A percentile compares a stretch with the other conserved stretches of the same genome.
phyloP scores from a whole-genome alignment of 1,140 invertebrate genomes.

The Caenorhabditis latens region DNA sequence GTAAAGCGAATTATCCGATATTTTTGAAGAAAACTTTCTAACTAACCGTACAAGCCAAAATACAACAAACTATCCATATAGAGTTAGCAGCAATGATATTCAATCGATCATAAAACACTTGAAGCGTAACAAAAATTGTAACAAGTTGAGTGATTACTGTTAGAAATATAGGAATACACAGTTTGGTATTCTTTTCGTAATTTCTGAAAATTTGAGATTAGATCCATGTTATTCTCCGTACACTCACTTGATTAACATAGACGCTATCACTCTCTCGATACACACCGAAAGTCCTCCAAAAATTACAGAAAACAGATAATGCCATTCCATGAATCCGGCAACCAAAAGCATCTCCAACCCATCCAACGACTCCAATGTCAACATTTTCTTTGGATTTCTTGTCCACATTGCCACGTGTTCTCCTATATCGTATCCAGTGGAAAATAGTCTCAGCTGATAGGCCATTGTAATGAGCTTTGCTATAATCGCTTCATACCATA shows the following conservation, averaged over 20 bases:
- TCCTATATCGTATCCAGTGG: neutral
- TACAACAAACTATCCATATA: neutral
- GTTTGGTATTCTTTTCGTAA: neutral
- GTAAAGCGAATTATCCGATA: neutral
- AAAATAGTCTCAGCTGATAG: neutral
- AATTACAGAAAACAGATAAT: neutral
- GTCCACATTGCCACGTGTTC: constrained; percentile 18
- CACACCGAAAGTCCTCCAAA: neutral
- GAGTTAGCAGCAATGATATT: neutral
- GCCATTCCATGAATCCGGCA: neutral
- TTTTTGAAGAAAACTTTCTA: neutral
- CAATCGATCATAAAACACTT: neutral
- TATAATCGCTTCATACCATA: neutral
- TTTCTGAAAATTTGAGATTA: neutral
- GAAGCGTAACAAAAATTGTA: neutral
- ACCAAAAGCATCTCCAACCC: neutral
- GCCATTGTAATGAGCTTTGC: constrained; percentile 2
- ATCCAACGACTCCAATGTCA: neutral
- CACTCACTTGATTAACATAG: neutral
- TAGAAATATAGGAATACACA: neutral
- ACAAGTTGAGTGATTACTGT: neutral
- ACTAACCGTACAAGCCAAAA: neutral
- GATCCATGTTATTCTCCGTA: neutral
- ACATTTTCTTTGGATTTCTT: neutral
- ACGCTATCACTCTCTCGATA: neutral